phyloP scores from a whole-genome alignment of 2,797 vertebrate species.

The Chaetodon trifasciatus region DNA sequence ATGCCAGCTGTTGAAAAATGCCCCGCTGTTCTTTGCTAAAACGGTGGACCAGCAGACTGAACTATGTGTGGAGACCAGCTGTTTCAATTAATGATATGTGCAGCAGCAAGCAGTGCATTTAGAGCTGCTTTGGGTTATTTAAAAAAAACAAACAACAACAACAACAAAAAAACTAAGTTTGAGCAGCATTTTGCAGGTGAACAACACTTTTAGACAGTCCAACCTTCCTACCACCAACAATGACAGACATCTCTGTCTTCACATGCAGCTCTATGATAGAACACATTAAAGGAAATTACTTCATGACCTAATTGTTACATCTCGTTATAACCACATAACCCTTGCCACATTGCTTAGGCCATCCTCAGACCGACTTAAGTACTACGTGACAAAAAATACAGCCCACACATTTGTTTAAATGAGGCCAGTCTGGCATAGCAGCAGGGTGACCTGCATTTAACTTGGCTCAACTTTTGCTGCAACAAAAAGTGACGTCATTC shows the following conservation, averaged over 20 bases:
- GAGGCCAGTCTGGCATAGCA: not conserved
- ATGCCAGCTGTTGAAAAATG: conserved; percentile 28
- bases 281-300: not conserved
- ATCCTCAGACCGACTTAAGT: not conserved
- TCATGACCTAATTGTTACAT: not conserved
- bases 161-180: too few species aligned
- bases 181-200: not conserved
- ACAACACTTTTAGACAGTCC: not conserved
- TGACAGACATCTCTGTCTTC: not conserved
- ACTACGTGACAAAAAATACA: not conserved
- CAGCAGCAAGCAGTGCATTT: not conserved
- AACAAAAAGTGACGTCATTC: not conserved
- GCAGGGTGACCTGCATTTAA: not conserved
- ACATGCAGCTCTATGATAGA: not conserved
- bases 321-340: not conserved
- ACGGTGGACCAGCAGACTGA: conserved; percentile 6
- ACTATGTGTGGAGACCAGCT: conserved; percentile 16
- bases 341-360: not conserved
- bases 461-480: not conserved
- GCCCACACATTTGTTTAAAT: not conserved
- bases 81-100: conserved; percentile 9
- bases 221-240: conserved; percentile 1
- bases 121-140: not conserved
- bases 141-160: not conserved
- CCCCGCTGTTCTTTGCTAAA: conserved; percentile 3